A percentile compares a stretch with the other conserved stretches of the same genome.
phyloP scores from a whole-genome alignment of 2,888 invertebrate genomes.

The Pollenia labialis region DNA sequence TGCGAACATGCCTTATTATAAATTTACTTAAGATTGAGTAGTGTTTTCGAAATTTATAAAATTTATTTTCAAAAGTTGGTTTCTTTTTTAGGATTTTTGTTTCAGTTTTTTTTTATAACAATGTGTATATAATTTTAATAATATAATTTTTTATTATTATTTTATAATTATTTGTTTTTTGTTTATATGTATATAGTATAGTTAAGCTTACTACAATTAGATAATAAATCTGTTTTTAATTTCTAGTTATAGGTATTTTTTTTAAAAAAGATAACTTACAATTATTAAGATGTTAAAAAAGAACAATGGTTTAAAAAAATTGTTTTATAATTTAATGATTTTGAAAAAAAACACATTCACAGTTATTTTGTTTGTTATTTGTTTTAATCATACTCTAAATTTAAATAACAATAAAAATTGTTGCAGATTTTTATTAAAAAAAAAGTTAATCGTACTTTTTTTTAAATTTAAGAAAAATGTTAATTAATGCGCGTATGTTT shows the following conservation, averaged over 20 bases:
- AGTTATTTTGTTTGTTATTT: constrained; percentile 56
- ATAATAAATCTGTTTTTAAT: constrained; percentile 63
- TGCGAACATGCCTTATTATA: neutral
- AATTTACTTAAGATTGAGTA: constrained; percentile 21
- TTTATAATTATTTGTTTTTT: constrained; percentile 14
- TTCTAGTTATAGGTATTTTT: constrained; percentile 25
- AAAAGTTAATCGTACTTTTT: neutral
- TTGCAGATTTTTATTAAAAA: constrained; percentile 6
- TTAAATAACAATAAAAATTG: constrained; percentile 51
- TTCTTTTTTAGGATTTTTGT: neutral
- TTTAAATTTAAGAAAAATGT: constrained; percentile 20
- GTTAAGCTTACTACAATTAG: constrained; percentile 70
- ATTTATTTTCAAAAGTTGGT: constrained; percentile 39
- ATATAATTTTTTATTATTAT: constrained; percentile 37
- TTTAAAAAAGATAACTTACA: constrained; percentile 60
- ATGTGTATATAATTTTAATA: constrained; percentile 53
- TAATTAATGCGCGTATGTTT: constrained; percentile 45
- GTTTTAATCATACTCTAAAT: constrained; percentile 58
- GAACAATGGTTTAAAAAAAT: constrained; percentile 67
- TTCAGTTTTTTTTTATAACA: constrained; percentile 23
- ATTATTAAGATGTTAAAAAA: constrained; percentile 66
- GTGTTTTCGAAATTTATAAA: constrained; percentile 41
- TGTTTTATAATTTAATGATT: constrained; percentile 47
- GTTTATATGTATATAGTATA: constrained; percentile 14
- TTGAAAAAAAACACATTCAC: constrained; percentile 59